phyloP scores from a whole-genome alignment of 1,140 invertebrate genomes.

The Eufriesea mexicana region DNA sequence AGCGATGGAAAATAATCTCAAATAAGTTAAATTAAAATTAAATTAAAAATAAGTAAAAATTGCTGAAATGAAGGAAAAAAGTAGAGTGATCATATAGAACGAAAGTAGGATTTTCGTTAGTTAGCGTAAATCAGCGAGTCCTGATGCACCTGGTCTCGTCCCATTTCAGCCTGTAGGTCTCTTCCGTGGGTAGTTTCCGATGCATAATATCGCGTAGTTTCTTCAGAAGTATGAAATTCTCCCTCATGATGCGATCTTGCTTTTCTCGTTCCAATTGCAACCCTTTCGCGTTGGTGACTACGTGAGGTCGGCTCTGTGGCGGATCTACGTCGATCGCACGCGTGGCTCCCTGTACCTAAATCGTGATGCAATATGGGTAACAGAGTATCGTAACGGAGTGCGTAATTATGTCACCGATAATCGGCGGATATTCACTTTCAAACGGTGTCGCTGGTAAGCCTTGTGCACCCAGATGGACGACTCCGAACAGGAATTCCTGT shows the following conservation, averaged over 20 bases:
- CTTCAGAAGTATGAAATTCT: slow-evolving; percentile 78
- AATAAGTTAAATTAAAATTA: not conserved
- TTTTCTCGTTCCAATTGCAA: slow-evolving; percentile 76
- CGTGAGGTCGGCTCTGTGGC: slow-evolving; percentile 73
- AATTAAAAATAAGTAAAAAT: not conserved
- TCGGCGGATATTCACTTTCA: slow-evolving; percentile 60
- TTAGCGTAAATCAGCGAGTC: slow-evolving; percentile 71
- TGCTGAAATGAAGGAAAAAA: too few relatives aligned
- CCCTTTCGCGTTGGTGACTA: slow-evolving; percentile 75
- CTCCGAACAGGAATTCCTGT: slow-evolving; percentile 29
- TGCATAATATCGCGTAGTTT: slow-evolving; percentile 78
- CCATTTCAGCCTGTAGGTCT: slow-evolving; percentile 62
- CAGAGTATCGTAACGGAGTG: too few relatives aligned
- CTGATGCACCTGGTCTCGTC: slow-evolving; percentile 73
- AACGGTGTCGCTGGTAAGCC: slow-evolving; percentile 71
- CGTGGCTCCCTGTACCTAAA: slow-evolving; percentile 73
- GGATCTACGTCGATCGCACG: slow-evolving; percentile 76
- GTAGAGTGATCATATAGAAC: too few relatives aligned
- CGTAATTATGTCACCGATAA: not conserved
- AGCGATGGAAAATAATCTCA: too few relatives aligned
- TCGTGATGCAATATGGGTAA: too few relatives aligned
- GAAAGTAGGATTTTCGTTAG: too few relatives aligned
- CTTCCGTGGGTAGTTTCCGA: slow-evolving; percentile 65
- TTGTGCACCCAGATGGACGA: slow-evolving; percentile 50
- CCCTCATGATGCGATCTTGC: slow-evolving; percentile 73